Percentiles rank a stretch among this genome's conserved stretches.
Conservation (phyloP, 2,797 vertebrate genomes). For the Acrossocheilus fasciatus region DNA sequence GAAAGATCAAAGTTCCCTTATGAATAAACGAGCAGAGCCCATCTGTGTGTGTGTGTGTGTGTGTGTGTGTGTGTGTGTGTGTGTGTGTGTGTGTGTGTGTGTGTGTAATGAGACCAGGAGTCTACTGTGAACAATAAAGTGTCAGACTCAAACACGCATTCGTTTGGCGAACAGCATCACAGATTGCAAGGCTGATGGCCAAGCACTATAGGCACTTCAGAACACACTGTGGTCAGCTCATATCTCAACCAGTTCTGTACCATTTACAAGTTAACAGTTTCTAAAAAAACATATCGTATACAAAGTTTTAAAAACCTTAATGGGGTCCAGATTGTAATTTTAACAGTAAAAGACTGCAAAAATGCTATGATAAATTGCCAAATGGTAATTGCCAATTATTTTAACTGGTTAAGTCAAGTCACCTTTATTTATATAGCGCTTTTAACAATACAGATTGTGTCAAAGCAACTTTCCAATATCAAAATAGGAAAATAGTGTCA, state of each 20-base stretch:
- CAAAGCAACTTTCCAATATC: too few relatives aligned
- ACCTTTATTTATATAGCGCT: too few relatives aligned
- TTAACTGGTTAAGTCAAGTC: too few relatives aligned
- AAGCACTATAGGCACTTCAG: neutral
- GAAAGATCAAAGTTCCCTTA: constrained; percentile 64
- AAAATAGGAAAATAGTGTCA: too few relatives aligned
- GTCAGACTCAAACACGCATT: constrained; percentile 12
- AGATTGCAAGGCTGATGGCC: neutral
- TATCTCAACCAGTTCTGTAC: neutral
- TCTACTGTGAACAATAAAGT: constrained; percentile 21
- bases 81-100: constrained; percentile 55
- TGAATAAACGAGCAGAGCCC: constrained; percentile 61
- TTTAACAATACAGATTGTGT: too few relatives aligned
- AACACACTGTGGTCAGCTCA: neutral
- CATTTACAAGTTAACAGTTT: neutral
- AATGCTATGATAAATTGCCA: neutral
- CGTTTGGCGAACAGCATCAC: neutral
- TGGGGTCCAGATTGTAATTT: neutral
- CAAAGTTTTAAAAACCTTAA: neutral
- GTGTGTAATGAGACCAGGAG: constrained; percentile 31
- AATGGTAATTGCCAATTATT: neutral
- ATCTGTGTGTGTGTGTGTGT: constrained; percentile 58
- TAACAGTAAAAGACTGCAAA: neutral
- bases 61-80: constrained; percentile 48
- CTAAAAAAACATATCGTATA: neutral